Evolutionary conservation across 2,113 vertebrate genomes (phyloP).

Genomic region (Cyprinus carpio): DNA sequence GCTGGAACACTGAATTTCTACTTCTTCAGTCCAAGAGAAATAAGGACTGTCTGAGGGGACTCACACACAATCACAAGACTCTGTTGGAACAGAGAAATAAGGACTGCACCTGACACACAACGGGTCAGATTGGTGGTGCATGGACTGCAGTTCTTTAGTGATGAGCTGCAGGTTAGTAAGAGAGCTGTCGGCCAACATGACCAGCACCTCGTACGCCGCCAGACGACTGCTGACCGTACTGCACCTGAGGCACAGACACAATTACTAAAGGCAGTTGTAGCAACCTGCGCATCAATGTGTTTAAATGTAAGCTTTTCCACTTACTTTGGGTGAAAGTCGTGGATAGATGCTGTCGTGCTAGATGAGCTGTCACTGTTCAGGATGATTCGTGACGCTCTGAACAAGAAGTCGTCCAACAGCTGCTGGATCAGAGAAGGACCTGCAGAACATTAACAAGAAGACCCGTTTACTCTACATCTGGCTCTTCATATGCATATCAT

Average conservation of each 20-base stretch:
- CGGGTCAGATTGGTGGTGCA: slow-evolving; percentile 97
- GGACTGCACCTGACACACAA: too few species aligned
- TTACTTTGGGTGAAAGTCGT: slow-evolving; percentile 98
- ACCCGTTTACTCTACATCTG: neutral
- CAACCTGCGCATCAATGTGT: neutral
- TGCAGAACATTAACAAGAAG: slow-evolving; percentile 63
- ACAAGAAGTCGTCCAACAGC: slow-evolving; percentile 96
- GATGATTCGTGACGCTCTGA: slow-evolving; percentile 97
- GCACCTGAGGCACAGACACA: slow-evolving; percentile 77
- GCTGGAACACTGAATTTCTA: too few species aligned
- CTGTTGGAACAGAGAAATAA: too few species aligned
- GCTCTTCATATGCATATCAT: neutral
- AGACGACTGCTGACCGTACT: slow-evolving; percentile 93
- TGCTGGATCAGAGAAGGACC: slow-evolving; percentile 96
- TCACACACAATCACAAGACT: too few species aligned
- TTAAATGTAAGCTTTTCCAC: slow-evolving; percentile 28
- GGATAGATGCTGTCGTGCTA: slow-evolving; percentile 86
- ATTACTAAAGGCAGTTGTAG: neutral
- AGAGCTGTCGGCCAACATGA: slow-evolving; percentile 96
- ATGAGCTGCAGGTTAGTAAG: slow-evolving; percentile 92
- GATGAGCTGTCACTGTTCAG: slow-evolving; percentile 93
- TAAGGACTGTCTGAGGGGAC: too few species aligned
- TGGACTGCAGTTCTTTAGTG: slow-evolving; percentile 89
- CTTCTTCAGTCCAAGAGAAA: too few species aligned
- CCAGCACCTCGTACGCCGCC: slow-evolving; percentile 96